Evolutionary conservation across 2,888 invertebrate genomes (phyloP).

Genomic region (Eupsilia transversa): DNA sequence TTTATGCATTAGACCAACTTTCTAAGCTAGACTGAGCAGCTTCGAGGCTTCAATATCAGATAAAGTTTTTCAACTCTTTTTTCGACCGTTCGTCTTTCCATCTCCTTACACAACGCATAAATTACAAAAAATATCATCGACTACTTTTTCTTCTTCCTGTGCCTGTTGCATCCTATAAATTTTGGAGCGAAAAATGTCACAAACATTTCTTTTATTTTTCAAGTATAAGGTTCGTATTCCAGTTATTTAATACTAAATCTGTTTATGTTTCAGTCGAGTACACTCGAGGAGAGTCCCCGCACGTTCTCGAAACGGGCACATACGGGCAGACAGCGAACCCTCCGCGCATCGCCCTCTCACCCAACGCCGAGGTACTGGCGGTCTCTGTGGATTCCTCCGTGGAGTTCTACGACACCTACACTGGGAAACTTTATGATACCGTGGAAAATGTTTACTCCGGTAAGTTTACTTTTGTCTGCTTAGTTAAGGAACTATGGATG

Average conservation of each 20-base stretch:
- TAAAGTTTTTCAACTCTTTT: constrained; percentile 5
- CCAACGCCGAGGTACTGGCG: constrained; percentile 94
- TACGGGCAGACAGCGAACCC: constrained; percentile 90
- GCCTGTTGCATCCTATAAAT: not conserved
- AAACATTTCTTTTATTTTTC: not conserved
- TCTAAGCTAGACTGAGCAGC: not conserved
- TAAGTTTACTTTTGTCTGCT: constrained; percentile 68
- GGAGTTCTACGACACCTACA: constrained; percentile 93
- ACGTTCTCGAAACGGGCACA: constrained; percentile 92
- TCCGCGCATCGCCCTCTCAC: constrained; percentile 93
- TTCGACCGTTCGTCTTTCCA: not conserved
- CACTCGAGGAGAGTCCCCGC: constrained; percentile 94
- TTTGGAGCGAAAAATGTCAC: not conserved
- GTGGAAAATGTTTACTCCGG: constrained; percentile 92
- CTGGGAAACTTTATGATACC: constrained; percentile 92
- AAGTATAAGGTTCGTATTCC: not conserved
- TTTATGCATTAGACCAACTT: not conserved
- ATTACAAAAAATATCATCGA: not conserved
- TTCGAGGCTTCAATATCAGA: constrained; percentile 14
- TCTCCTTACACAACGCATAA: too few relatives aligned
- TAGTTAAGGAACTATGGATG: not conserved
- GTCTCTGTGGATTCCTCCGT: constrained; percentile 92
- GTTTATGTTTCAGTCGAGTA: constrained; percentile 93
- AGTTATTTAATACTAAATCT: not conserved
- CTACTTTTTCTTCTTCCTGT: not conserved